These are phyloP conservation scores for Drosophila virilis DNA, from an alignment of 1,140 invertebrate species.

Conservation along the genomic window DNA sequence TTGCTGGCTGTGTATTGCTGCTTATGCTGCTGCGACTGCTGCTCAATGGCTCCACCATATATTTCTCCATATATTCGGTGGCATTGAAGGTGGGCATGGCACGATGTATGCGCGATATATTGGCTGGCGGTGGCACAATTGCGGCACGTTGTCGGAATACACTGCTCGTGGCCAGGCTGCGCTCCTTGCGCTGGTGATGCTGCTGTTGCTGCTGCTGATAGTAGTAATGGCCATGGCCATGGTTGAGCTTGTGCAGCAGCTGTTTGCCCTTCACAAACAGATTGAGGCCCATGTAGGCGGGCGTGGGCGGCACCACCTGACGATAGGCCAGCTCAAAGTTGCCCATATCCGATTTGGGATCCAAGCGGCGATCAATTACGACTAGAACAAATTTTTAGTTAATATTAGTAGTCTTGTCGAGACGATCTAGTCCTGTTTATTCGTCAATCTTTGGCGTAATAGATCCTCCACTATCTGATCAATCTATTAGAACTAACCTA, in stretches of 20 bases:
- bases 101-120: slow-evolving; percentile 67
- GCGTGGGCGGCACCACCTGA: slow-evolving; percentile 89
- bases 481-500: neutral
- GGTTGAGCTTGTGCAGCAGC: slow-evolving; percentile 65
- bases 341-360: slow-evolving; percentile 93
- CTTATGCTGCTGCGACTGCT: slow-evolving; percentile 70
- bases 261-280: slow-evolving; percentile 82
- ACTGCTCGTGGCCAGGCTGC: slow-evolving; percentile 65
- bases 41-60: slow-evolving; percentile 68
- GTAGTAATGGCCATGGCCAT: slow-evolving; percentile 59
- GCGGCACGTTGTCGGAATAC: slow-evolving; percentile 70
- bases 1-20: slow-evolving; percentile 47
- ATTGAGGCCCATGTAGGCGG: slow-evolving; percentile 91
- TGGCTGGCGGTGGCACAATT: slow-evolving; percentile 54
- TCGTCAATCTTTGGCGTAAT: too few species aligned
- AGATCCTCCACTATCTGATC: too few species aligned
- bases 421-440: too few species aligned
- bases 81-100: slow-evolving; percentile 83
- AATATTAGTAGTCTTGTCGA: too few species aligned
- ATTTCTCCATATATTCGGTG: slow-evolving; percentile 80
- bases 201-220: slow-evolving; percentile 66
- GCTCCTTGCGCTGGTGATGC: slow-evolving; percentile 65
- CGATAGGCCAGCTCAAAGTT: slow-evolving; percentile 94
- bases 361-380: slow-evolving; percentile 91
- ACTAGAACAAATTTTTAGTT: slow-evolving; percentile 86